These are phyloP conservation scores for Bombyx mandarina DNA, from an alignment of 1,140 invertebrate species.

Conservation along the genomic window DNA sequence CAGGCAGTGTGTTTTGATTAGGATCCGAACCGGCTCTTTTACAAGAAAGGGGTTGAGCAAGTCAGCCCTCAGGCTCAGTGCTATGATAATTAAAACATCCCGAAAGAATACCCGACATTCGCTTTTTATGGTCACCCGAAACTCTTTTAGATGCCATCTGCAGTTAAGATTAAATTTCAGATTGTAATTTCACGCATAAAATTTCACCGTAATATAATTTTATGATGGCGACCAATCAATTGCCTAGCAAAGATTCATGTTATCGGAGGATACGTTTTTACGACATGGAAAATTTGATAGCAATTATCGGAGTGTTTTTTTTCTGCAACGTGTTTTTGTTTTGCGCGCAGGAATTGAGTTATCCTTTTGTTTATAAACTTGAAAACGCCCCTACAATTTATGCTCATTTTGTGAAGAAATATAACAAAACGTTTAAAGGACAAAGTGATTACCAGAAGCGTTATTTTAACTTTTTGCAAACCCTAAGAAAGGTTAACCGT, in stretches of 20 bases:
- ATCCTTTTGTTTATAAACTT: conserved; percentile 2
- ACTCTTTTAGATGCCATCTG: neutral
- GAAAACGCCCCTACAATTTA: conserved; percentile 3
- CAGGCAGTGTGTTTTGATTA: too few species aligned
- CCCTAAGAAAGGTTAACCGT: neutral
- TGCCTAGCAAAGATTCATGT: neutral
- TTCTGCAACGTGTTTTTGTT: neutral
- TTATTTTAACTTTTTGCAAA: neutral
- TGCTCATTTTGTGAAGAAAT: neutral
- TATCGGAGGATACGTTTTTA: neutral
- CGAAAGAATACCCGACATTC: conserved; percentile 11
- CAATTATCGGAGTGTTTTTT: neutral
- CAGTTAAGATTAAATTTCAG: neutral
- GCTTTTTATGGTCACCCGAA: neutral
- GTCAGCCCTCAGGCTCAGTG: conserved; percentile 15
- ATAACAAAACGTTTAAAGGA: conserved; percentile 2
- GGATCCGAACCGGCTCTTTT: conserved; percentile 4
- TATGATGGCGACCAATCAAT: neutral
- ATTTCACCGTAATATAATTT: conserved; percentile 2
- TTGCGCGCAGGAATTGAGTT: neutral
- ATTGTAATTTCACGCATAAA: neutral
- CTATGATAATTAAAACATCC: conserved; percentile 20
- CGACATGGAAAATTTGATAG: neutral
- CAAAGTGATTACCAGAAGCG: conserved; percentile 2
- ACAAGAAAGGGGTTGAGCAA: conserved; percentile 22